Conservation (phyloP, 2,113 vertebrate species). For the Nothocercus nigrocapillus region DNA sequence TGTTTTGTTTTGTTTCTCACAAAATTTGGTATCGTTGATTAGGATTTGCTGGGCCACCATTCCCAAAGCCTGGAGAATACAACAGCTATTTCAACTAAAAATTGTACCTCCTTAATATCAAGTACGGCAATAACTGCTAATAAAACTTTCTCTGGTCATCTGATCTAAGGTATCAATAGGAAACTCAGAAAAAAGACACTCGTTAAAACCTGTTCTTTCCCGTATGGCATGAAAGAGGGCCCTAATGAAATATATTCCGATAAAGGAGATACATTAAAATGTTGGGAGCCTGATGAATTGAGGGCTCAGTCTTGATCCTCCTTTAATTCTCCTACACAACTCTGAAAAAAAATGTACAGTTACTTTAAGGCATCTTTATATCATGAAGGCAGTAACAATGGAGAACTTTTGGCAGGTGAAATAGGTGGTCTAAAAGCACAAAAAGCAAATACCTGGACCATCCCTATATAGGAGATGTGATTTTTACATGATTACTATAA, state of each 20-base stretch:
- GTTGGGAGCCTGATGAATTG: neutral
- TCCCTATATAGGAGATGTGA: neutral
- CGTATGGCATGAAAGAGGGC: neutral
- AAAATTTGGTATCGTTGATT: neutral
- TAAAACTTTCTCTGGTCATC: neutral
- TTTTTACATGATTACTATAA: neutral
- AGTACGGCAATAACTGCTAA: neutral
- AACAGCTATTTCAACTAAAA: neutral
- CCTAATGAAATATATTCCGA: neutral
- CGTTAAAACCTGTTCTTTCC: neutral
- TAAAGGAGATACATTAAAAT: fast-evolving
- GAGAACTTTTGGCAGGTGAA: neutral
- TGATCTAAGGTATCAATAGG: neutral
- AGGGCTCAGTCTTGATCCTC: neutral
- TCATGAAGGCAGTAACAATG: neutral
- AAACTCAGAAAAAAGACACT: neutral
- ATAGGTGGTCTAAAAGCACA: neutral
- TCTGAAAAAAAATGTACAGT: neutral
- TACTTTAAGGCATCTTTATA: neutral
- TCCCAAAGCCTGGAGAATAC: neutral
- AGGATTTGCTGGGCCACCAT: neutral
- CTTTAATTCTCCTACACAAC: neutral
- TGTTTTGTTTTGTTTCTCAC: neutral
- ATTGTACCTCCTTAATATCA: neutral
- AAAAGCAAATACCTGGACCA: neutral